phyloP scores from a whole-genome alignment of 2,113 vertebrate genomes.

The Gallinago paraguaiae region DNA sequence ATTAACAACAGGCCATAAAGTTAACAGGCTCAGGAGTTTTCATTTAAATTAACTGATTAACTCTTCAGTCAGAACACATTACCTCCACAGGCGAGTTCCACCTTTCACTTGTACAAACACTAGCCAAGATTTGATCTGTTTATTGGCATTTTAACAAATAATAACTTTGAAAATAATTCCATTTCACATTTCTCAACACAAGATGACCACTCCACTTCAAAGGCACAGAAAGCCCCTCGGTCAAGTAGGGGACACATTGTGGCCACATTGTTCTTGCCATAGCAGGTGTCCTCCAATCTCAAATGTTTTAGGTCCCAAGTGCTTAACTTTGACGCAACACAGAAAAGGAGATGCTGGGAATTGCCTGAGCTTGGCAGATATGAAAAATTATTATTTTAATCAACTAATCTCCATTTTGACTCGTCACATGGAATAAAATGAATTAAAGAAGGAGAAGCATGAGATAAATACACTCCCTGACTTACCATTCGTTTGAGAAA shows the following conservation, averaged over 20 bases:
- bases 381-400: no score
- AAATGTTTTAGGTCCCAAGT: neutral
- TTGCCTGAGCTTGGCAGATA: neutral
- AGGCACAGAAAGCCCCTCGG: neutral
- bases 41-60: neutral
- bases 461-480: neutral
- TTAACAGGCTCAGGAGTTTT: neutral
- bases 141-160: neutral
- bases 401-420: neutral
- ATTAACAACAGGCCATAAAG: neutral
- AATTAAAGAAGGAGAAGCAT: neutral
- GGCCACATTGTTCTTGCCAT: neutral
- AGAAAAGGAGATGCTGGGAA: rapidly evolving
- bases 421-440: neutral
- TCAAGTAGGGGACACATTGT: neutral
- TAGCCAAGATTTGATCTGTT: neutral
- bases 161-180: neutral
- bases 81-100: neutral
- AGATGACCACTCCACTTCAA: neutral
- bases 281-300: neutral
- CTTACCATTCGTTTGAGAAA: conserved; percentile 89
- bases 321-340: neutral
- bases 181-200: neutral
- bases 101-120: neutral
- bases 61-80: neutral